Conservation (phyloP, 2,888 invertebrate species). For the Drosophila anomelani region DNA sequence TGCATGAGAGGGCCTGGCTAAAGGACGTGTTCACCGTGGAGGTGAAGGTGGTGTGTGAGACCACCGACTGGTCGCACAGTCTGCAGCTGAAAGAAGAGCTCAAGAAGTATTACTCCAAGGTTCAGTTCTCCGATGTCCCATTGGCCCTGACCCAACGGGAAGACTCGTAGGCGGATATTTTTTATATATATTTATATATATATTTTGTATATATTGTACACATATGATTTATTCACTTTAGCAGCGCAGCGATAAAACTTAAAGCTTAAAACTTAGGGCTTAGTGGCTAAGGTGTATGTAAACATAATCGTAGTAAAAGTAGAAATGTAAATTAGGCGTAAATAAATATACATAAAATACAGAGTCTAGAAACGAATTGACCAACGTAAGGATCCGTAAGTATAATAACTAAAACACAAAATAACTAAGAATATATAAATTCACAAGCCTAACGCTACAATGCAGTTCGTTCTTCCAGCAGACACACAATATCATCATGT, state of each 20-base stretch:
- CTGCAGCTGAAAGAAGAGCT: constrained; percentile 87
- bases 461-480: constrained; percentile 60
- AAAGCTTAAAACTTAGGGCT: constrained; percentile 59
- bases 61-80: constrained; percentile 92
- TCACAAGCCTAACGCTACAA: constrained; percentile 47
- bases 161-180: background rate
- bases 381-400: constrained; percentile 48
- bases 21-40: constrained; percentile 94
- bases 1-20: constrained; percentile 98
- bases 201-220: constrained; percentile 33
- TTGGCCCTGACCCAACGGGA: constrained; percentile 75
- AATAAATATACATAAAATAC: constrained; percentile 71
- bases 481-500: constrained; percentile 52
- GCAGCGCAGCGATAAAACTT: constrained; percentile 50
- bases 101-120: constrained; percentile 86
- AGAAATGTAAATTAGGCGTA: constrained; percentile 66
- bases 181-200: constrained; percentile 28
- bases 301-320: constrained; percentile 53
- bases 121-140: constrained; percentile 85
- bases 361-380: constrained; percentile 46
- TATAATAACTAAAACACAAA: constrained; percentile 48
- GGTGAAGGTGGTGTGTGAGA: constrained; percentile 95
- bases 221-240: constrained; percentile 54
- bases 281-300: constrained; percentile 47
- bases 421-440: constrained; percentile 57